These are phyloP conservation scores for Eublepharis macularius DNA, from an alignment of 2,113 vertebrate species.

Conservation along the genomic window DNA sequence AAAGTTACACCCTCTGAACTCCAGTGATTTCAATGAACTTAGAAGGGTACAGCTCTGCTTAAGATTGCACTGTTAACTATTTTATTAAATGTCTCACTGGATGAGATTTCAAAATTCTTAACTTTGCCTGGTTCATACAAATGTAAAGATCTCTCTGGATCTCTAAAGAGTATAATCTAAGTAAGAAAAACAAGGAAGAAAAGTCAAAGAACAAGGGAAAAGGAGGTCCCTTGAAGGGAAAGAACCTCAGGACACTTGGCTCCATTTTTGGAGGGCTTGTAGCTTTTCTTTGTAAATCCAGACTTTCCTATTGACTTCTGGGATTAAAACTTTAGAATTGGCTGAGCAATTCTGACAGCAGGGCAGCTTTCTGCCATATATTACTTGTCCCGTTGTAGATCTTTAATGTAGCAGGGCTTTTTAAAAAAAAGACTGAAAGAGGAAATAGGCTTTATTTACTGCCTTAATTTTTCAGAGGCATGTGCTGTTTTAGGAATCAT, in stretches of 20 bases:
- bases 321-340: not conserved
- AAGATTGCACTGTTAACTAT: too few relatives aligned
- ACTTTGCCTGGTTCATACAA: too few relatives aligned
- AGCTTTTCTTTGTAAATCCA: not conserved
- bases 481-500: not conserved
- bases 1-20: too few relatives aligned
- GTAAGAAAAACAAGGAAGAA: too few relatives aligned
- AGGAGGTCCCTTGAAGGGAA: too few relatives aligned
- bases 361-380: not conserved
- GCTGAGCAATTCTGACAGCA: not conserved
- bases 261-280: not conserved
- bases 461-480: slow-evolving; percentile 2
- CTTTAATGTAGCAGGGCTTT: not conserved
- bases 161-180: too few relatives aligned
- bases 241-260: not conserved
- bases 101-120: too few relatives aligned
- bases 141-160: too few relatives aligned
- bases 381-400: not conserved
- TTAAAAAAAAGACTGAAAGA: not conserved
- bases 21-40: too few relatives aligned
- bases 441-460: not conserved
- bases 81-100: too few relatives aligned
- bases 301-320: not conserved
- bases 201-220: not conserved
- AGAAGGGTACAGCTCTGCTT: too few relatives aligned